phyloP scores from a whole-genome alignment of 2,888 invertebrate species.

The Melangyna quadrimaculata region DNA sequence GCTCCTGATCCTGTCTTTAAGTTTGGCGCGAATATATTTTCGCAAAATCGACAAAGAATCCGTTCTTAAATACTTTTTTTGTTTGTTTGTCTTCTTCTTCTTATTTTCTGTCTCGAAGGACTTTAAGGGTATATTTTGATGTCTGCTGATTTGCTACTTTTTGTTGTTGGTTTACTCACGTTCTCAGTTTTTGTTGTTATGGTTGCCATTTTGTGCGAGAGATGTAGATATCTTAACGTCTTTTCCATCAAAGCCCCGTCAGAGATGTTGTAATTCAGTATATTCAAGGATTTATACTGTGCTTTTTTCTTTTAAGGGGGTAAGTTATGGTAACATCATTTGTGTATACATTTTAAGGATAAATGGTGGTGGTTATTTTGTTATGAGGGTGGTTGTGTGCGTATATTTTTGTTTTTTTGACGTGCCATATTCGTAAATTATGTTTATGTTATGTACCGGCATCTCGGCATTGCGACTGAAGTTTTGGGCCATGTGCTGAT shows the following conservation, averaged over 20 bases:
- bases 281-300: constrained; percentile 46
- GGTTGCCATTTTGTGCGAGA: constrained; percentile 1
- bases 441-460: constrained; percentile 53
- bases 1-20: not conserved
- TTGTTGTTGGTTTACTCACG: not conserved
- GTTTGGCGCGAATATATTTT: constrained; percentile 29
- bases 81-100: not conserved
- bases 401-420: constrained; percentile 9
- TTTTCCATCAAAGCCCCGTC: constrained; percentile 68
- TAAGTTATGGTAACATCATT: constrained; percentile 52
- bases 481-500: constrained; percentile 18
- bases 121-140: constrained; percentile 34
- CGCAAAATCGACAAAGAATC: constrained; percentile 45
- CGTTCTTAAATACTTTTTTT: not conserved
- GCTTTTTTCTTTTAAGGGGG: constrained; percentile 34
- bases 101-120: constrained; percentile 31
- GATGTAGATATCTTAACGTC: not conserved
- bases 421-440: constrained; percentile 58
- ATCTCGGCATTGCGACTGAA: constrained; percentile 13
- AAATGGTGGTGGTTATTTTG: constrained; percentile 1
- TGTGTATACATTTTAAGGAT: constrained; percentile 10
- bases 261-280: constrained; percentile 39
- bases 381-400: not conserved
- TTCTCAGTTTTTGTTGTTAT: not conserved
- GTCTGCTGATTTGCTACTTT: constrained; percentile 45